phyloP scores from a whole-genome alignment of 1,140 invertebrate species.

The Drosophila subpulchrella region DNA sequence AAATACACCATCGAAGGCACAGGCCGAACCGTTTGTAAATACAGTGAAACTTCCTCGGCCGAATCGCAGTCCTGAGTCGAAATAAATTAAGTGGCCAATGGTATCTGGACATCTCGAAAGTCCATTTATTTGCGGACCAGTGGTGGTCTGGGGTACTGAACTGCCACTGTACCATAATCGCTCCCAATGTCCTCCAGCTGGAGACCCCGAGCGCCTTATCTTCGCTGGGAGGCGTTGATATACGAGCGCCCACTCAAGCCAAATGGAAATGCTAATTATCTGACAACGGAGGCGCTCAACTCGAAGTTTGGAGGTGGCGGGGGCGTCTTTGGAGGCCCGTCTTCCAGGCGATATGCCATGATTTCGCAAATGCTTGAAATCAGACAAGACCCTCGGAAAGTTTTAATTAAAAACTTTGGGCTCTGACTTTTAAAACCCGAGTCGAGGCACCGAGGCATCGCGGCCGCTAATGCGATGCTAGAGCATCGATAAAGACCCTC shows the following conservation, averaged over 20 bases:
- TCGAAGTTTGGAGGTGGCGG: constrained; percentile 4
- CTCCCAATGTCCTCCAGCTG: constrained; percentile 29
- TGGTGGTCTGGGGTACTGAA: neutral
- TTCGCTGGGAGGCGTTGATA: constrained; percentile 40
- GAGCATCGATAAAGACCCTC: constrained; percentile 43
- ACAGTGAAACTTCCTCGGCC: constrained; percentile 1
- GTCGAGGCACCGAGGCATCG: constrained; percentile 1
- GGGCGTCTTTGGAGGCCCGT: constrained; percentile 17
- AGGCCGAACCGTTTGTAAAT: neutral
- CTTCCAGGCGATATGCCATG: constrained; percentile 39
- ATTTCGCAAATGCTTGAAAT: constrained; percentile 74
- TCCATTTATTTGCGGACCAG: neutral
- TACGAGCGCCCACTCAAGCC: constrained; percentile 44
- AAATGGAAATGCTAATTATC: constrained; percentile 81
- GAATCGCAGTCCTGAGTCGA: neutral
- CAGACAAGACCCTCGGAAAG: constrained; percentile 61
- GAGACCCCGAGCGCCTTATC: constrained; percentile 32
- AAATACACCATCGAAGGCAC: constrained; percentile 7
- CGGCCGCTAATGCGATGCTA: constrained; percentile 49
- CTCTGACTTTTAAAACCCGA: constrained; percentile 40
- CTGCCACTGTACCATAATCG: constrained; percentile 21
- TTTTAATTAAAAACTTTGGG: constrained; percentile 81
- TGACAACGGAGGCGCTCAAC: constrained; percentile 63
- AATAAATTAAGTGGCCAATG: neutral
- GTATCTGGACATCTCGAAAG: constrained; percentile 1